A percentile compares a stretch with the other conserved stretches of the same genome.
phyloP scores from a whole-genome alignment of 1,140 invertebrate species.

The Pinna nobilis region DNA sequence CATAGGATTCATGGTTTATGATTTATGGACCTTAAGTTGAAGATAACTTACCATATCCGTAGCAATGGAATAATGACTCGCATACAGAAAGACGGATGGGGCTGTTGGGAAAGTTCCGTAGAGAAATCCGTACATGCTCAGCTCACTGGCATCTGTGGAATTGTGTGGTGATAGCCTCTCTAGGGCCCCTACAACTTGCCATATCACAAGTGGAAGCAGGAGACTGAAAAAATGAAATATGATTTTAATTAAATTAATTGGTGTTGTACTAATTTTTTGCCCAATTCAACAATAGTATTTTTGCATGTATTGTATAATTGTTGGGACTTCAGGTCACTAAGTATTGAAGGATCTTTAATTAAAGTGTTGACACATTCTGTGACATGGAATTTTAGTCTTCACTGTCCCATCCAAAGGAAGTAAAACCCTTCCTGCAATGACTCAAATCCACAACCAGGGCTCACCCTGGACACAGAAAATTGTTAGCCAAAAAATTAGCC shows the following conservation, averaged over 20 bases:
- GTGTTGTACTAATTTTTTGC: too few species aligned
- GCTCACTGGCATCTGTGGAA: slow-evolving; percentile 82
- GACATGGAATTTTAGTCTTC: too few species aligned
- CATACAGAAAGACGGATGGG: slow-evolving; percentile 95
- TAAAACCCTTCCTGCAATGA: too few species aligned
- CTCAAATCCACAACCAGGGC: too few species aligned
- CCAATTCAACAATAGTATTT: too few species aligned
- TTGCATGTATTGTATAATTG: too few species aligned
- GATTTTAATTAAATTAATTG: background rate
- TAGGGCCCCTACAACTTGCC: slow-evolving; percentile 86
- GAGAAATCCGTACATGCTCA: slow-evolving; percentile 94
- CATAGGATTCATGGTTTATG: background rate
- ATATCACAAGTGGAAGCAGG: slow-evolving; percentile 89
- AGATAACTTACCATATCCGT: slow-evolving; percentile 84
- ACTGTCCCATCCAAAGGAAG: too few species aligned
- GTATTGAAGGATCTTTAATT: too few species aligned
- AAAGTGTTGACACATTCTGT: too few species aligned
- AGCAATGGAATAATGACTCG: slow-evolving; percentile 89
- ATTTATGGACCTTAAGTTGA: background rate
- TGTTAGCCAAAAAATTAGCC: too few species aligned
- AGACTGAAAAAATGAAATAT: slow-evolving; percentile 78
- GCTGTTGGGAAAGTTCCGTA: slow-evolving; percentile 97
- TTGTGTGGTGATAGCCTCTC: slow-evolving; percentile 79
- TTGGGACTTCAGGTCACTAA: too few species aligned
- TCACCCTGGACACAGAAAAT: too few species aligned